Evolutionary conservation across 1,140 invertebrate species (phyloP).

Genomic region (Protaetia brevitarsis): DNA sequence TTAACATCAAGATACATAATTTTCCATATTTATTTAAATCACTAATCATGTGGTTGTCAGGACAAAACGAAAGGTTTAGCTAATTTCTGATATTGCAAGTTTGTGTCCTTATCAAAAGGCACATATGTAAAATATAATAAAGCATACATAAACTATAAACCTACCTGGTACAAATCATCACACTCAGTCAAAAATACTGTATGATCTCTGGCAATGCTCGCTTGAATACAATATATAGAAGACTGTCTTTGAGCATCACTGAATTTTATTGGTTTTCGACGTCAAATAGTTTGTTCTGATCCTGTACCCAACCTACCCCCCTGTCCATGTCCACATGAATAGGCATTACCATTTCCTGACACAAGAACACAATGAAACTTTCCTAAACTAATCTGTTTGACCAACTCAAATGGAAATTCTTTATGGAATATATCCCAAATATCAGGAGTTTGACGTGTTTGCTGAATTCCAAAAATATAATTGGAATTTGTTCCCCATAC

Average conservation of each 20-base stretch:
- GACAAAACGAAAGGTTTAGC: too few species aligned
- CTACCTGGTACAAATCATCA: conserved; percentile 48
- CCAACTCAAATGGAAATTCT: conserved; percentile 35
- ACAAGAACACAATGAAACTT: conserved; percentile 74
- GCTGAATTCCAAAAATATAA: conserved; percentile 63
- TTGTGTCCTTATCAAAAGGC: too few species aligned
- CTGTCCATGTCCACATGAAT: conserved; percentile 70
- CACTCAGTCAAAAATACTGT: conserved; percentile 62
- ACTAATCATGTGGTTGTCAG: too few species aligned
- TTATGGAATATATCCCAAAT: conserved; percentile 55
- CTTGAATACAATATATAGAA: conserved; percentile 34
- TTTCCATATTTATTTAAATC: too few species aligned
- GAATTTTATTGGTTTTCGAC: conserved; percentile 54
- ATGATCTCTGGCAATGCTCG: conserved; percentile 61
- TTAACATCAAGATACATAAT: too few species aligned
- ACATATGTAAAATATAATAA: conserved; percentile 18
- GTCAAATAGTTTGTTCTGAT: conserved; percentile 56
- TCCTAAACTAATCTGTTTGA: conserved; percentile 56
- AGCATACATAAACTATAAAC: conserved; percentile 26
- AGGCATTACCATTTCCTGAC: conserved; percentile 56
- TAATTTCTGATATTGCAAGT: too few species aligned
- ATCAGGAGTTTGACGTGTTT: conserved; percentile 55
- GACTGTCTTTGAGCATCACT: conserved; percentile 48
- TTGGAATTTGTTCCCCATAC: conserved; percentile 75
- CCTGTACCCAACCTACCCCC: conserved; percentile 67